phyloP scores from a whole-genome alignment of 2,113 vertebrate genomes.

The Pogona vitticeps region DNA sequence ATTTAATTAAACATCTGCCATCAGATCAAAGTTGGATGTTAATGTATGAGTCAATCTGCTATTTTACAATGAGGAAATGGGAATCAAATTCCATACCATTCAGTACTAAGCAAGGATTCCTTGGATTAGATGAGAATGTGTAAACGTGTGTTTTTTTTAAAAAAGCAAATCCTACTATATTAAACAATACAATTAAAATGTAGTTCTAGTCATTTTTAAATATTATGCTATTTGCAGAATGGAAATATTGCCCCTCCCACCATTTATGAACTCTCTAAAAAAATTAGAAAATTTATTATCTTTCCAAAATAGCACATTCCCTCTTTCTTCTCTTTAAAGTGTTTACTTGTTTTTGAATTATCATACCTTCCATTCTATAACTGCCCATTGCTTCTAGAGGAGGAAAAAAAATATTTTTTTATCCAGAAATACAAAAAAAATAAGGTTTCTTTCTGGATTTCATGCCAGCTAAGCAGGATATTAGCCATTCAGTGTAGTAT shows the following conservation, averaged over 20 bases:
- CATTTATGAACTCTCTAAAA: slow-evolving; percentile 25
- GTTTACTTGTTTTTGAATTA: background rate
- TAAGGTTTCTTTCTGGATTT: background rate
- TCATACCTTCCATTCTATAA: background rate
- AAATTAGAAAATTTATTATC: background rate
- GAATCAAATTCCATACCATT: slow-evolving; percentile 22
- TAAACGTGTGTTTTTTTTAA: slow-evolving; percentile 21
- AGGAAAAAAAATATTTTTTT: too few species aligned
- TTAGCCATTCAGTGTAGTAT: too few species aligned
- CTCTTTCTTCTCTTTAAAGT: background rate
- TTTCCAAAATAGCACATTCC: background rate
- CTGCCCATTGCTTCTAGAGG: background rate
- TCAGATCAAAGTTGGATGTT: slow-evolving; percentile 43
- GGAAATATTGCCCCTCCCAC: slow-evolving; percentile 41
- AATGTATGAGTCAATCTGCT: slow-evolving; percentile 59
- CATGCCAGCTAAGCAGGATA: background rate
- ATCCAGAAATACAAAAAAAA: too few species aligned
- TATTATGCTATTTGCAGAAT: slow-evolving; percentile 41
- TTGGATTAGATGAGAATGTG: slow-evolving; percentile 32
- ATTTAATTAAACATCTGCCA: slow-evolving; percentile 63
- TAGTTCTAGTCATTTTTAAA: slow-evolving; percentile 44
- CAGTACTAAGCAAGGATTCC: slow-evolving; percentile 38
- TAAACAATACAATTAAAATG: slow-evolving; percentile 46
- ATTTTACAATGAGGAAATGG: slow-evolving; percentile 50
- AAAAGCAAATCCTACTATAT: slow-evolving; percentile 29